Percentiles rank a stretch among this genome's conserved stretches.
These are phyloP conservation scores for Antechinus flavipes DNA, from an alignment of 2,113 vertebrate species.

Conservation along the genomic window DNA sequence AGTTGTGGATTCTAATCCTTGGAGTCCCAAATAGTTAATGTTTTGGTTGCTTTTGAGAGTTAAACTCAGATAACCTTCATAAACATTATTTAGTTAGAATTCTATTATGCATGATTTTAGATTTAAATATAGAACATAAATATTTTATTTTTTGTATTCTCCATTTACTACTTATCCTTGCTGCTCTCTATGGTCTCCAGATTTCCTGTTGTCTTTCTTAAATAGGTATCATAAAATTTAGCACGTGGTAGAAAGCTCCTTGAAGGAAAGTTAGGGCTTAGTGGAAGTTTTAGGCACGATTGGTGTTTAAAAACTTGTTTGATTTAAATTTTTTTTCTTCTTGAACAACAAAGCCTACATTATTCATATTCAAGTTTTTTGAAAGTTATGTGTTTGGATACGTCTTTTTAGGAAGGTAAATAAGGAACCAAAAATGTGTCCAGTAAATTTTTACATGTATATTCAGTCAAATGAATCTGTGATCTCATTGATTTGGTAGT, in stretches of 20 bases:
- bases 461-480: no score
- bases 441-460: constrained; percentile 32
- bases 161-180: background rate
- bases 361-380: background rate
- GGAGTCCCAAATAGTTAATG: background rate
- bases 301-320: no score
- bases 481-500: no score
- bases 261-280: no score
- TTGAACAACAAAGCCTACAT: background rate
- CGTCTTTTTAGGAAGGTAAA: background rate
- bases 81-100: background rate
- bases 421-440: constrained; percentile 28
- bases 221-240: background rate
- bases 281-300: no score
- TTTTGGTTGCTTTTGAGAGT: background rate
- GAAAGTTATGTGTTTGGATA: constrained; percentile 7
- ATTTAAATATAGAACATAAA: background rate
- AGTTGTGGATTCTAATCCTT: background rate
- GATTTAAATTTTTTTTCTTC: no score
- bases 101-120: background rate
- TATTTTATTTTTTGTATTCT: background rate
- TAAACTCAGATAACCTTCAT: background rate
- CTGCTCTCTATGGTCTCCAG: background rate
- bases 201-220: background rate
- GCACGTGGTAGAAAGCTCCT: no score